Conservation (phyloP, 2,888 invertebrate species). For the Aphrophora alni region DNA sequence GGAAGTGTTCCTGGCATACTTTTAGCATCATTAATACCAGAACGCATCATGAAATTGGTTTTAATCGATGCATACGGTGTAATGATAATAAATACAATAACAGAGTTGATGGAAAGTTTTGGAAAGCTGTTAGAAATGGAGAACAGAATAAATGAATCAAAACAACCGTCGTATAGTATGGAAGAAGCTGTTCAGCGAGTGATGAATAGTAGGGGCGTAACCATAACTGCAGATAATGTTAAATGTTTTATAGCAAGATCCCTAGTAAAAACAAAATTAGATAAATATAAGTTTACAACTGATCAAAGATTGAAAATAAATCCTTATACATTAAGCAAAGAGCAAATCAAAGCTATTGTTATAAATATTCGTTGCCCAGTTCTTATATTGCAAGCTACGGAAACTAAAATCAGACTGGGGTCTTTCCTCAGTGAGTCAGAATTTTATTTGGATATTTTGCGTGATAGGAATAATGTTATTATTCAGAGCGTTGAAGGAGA, state of each 20-base stretch:
- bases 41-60: slow-evolving; percentile 52
- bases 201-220: slow-evolving; percentile 42
- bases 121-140: slow-evolving; percentile 31
- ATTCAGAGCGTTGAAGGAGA: slow-evolving; percentile 48
- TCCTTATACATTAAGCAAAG: not conserved
- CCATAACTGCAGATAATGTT: slow-evolving; percentile 44
- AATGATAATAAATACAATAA: slow-evolving; percentile 43
- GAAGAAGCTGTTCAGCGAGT: slow-evolving; percentile 47
- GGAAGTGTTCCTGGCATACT: slow-evolving; percentile 56
- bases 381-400: slow-evolving; percentile 45
- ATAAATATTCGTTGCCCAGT: slow-evolving; percentile 44
- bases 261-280: not conserved
- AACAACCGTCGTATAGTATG: slow-evolving; percentile 50
- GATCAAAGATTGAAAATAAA: slow-evolving; percentile 44
- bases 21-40: slow-evolving; percentile 51
- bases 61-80: slow-evolving; percentile 51
- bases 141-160: slow-evolving; percentile 40
- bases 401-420: not conserved
- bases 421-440: not conserved
- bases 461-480: slow-evolving; percentile 33
- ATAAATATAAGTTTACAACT: slow-evolving; percentile 43
- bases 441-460: slow-evolving; percentile 21
- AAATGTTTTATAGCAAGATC: not conserved
- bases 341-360: slow-evolving; percentile 29
- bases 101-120: not conserved